phyloP scores from a whole-genome alignment of 2,888 invertebrate species.

The Sminthurides aquaticus region DNA sequence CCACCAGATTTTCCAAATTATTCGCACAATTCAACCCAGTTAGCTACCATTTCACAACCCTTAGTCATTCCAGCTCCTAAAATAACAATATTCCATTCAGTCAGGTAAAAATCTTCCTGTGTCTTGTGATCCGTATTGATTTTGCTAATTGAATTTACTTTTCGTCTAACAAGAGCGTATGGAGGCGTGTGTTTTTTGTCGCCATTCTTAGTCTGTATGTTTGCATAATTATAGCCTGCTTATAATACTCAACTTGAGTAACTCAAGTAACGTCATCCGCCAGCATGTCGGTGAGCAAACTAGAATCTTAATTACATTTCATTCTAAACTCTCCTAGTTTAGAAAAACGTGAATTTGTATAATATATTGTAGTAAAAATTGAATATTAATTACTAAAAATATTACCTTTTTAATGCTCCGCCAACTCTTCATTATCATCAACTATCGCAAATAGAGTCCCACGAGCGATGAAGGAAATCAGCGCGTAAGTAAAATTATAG shows the following conservation, averaged over 20 bases:
- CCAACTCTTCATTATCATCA: background rate
- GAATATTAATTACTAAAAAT: background rate
- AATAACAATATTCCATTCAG: too few species aligned
- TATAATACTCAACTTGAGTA: background rate
- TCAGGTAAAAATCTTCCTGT: too few species aligned
- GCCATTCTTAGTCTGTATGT: background rate
- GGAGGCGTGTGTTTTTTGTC: background rate
- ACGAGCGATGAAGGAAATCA: conserved; percentile 34
- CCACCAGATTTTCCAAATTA: background rate
- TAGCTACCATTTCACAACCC: background rate
- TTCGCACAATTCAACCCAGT: background rate
- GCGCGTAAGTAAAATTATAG: conserved; percentile 23
- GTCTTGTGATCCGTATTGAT: background rate
- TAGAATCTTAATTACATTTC: background rate
- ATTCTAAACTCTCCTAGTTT: too few species aligned
- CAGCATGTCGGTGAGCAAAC: background rate
- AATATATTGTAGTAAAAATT: too few species aligned
- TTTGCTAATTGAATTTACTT: background rate
- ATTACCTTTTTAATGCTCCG: conserved; percentile 24
- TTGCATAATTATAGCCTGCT: background rate
- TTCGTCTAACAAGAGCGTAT: background rate
- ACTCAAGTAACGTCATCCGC: too few species aligned
- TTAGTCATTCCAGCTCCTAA: too few species aligned
- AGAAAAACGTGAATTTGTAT: too few species aligned
- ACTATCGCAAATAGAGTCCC: conserved; percentile 6